These are phyloP conservation scores for Nysson spinosus DNA, from an alignment of 2,888 invertebrate species.

Conservation along the genomic window DNA sequence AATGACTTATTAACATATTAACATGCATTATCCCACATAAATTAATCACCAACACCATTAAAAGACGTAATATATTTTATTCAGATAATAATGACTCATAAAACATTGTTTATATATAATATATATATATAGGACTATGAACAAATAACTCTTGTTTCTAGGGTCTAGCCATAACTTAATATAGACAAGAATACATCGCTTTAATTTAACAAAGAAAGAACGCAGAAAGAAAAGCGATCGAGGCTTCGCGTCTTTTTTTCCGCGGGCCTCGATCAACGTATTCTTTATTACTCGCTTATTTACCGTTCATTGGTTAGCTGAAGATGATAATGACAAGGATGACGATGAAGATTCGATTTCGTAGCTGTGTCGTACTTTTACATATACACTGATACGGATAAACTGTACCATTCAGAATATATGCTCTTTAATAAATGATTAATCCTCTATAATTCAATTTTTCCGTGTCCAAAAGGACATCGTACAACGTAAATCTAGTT, in stretches of 20 bases:
- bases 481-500: no score
- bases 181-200: slow-evolving; percentile 37
- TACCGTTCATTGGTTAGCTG: not conserved
- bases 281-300: not conserved
- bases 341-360: no score
- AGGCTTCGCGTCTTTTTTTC: slow-evolving; percentile 13
- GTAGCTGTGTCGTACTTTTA: slow-evolving; percentile 5
- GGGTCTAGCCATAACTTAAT: slow-evolving; percentile 52
- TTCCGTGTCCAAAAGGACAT: no score
- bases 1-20: no score
- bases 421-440: slow-evolving; percentile 48
- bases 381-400: slow-evolving; percentile 33
- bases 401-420: slow-evolving; percentile 47
- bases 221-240: slow-evolving; percentile 49
- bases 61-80: slow-evolving; percentile 71
- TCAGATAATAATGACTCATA: slow-evolving; percentile 69
- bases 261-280: slow-evolving; percentile 29
- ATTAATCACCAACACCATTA: slow-evolving; percentile 42
- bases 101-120: slow-evolving; percentile 65
- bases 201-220: slow-evolving; percentile 44
- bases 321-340: no score
- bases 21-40: no score
- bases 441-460: no score
- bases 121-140: slow-evolving; percentile 61
- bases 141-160: slow-evolving; percentile 64